Evolutionary conservation across 2,888 invertebrate species (phyloP).

Genomic region (Trissolcus japonicus): DNA sequence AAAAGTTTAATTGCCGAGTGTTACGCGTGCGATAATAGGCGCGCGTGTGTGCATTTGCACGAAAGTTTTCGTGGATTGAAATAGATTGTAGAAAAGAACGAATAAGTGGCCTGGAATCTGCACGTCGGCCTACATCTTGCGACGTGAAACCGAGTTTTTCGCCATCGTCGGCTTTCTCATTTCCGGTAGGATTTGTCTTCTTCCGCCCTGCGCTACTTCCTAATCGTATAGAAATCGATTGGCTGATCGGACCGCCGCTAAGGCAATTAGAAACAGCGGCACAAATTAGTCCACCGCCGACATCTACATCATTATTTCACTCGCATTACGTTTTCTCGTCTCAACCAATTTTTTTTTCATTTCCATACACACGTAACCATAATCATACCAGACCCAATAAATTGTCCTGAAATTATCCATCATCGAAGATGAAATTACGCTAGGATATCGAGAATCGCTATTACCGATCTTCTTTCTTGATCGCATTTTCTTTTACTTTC

Average conservation of each 20-base stretch:
- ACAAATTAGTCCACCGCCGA: constrained; percentile 25
- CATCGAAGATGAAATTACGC: constrained; percentile 38
- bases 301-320: constrained; percentile 26
- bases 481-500: constrained; percentile 1
- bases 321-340: constrained; percentile 11
- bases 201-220: constrained; percentile 54
- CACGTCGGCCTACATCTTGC: constrained; percentile 48
- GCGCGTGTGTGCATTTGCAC: constrained; percentile 14
- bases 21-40: constrained; percentile 33
- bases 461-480: background rate
- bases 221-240: constrained; percentile 56
- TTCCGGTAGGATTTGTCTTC: constrained; percentile 68
- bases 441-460: background rate
- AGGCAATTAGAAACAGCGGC: constrained; percentile 40
- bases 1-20: constrained; percentile 19
- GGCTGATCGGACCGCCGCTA: constrained; percentile 43
- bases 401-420: constrained; percentile 23
- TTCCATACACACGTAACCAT: constrained; percentile 18
- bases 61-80: constrained; percentile 40
- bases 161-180: constrained; percentile 65
- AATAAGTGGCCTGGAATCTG: constrained; percentile 57
- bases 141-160: constrained; percentile 65
- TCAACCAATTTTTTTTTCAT: constrained; percentile 15
- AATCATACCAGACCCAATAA: constrained; percentile 28
- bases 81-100: constrained; percentile 50